These are phyloP conservation scores for Macrosteles quadrilineatus DNA, from an alignment of 1,140 invertebrate genomes.

Conservation along the genomic window DNA sequence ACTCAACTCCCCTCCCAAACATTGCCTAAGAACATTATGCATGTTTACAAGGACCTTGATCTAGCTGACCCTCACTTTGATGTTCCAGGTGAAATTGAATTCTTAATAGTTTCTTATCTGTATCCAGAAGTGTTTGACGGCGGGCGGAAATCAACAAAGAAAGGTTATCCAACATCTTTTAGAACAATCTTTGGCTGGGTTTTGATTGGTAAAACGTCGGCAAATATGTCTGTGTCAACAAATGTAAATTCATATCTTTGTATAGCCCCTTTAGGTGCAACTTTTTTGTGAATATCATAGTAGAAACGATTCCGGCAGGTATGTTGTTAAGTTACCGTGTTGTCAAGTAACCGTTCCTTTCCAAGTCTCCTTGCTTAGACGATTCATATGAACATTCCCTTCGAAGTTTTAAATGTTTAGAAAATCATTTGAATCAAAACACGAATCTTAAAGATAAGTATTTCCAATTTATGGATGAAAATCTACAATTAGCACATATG, in stretches of 20 bases:
- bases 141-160: neutral
- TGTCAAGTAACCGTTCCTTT: slow-evolving; percentile 30
- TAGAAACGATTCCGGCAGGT: slow-evolving; percentile 11
- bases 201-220: slow-evolving; percentile 16
- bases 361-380: slow-evolving; percentile 2
- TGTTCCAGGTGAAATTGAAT: slow-evolving; percentile 19
- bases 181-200: slow-evolving; percentile 32
- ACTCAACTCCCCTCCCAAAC: neutral
- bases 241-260: neutral
- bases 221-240: slow-evolving; percentile 6
- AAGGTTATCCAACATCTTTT: neutral
- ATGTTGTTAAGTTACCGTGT: too few relatives aligned
- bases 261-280: too few relatives aligned
- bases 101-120: slow-evolving; percentile 31
- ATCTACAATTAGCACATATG: slow-evolving; percentile 42
- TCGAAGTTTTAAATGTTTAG: slow-evolving; percentile 27
- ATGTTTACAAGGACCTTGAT: neutral
- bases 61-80: slow-evolving; percentile 28
- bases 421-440: slow-evolving; percentile 27
- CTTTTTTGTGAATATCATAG: neutral
- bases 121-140: slow-evolving; percentile 15
- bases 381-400: slow-evolving; percentile 23
- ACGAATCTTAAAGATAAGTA: slow-evolving; percentile 34
- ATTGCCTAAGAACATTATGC: neutral
- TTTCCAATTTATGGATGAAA: slow-evolving; percentile 44